Base-by-base conservation (phyloP, 2,888 invertebrate genomes). In the Scaptomyza polygonia region DNA sequence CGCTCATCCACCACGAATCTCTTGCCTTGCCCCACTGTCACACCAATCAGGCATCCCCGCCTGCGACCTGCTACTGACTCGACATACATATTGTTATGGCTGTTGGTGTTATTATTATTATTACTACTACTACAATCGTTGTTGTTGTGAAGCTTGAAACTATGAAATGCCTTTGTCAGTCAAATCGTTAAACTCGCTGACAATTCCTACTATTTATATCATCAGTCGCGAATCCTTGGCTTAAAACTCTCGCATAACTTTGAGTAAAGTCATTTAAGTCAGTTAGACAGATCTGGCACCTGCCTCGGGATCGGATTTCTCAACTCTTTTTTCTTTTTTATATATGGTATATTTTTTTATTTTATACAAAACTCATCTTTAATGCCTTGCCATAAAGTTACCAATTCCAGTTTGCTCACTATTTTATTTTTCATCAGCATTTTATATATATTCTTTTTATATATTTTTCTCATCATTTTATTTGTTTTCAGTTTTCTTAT, bases 131-230 rank as follows among this genome's bases (percentile, higher is more conserved):
- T n/a, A n/a, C n/a, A n/a, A n/a, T n/a, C n/a, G n/a, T n/a, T 57
- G 39, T 62, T 54, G 49, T 59, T 57, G 48, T 67, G 74, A 83
- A 86, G 21, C 21, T 21, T 4, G 21, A 81, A 87, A 87, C 86
- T 87, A 82, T 82, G 85, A 74, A 79, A 88, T 69, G 78, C 74
- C 72, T 85, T 88, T 88, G 88, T 83, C 78, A 83, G 79, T 79
- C 77, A 83, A 86, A 83, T 78, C 72, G 79, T 79, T 83, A 79
- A 89, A 81, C 70, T 82, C 73, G 61, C 79, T 68, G 78, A 77
- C 80, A 80, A 77, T 88, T 81, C 77, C 72, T 77, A 77, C 85
- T 79, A n/a, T n/a, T n/a, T n/a, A n/a, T 84, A 75, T 82, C 81
- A 78, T 75, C 54, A 57, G 79, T 69, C 47, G 55, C 54, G 56